phyloP scores from a whole-genome alignment of 2,113 vertebrate genomes.

The Stigmatopora argus region DNA sequence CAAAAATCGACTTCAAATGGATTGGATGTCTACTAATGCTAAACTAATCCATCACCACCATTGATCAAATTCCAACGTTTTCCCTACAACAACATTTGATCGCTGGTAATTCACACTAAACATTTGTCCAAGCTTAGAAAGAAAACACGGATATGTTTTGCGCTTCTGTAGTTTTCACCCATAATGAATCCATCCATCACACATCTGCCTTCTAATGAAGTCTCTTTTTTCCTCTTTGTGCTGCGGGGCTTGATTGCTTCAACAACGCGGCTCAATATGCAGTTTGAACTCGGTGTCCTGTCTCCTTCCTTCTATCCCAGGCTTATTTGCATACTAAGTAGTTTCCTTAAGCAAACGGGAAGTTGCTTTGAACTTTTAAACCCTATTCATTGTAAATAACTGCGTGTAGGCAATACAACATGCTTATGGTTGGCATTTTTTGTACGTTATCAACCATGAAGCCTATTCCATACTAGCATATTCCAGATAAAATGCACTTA shows the following conservation, averaged over 20 bases:
- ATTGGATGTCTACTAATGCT: too few species aligned
- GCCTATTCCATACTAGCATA: background rate
- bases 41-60: too few species aligned
- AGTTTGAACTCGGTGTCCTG: slow-evolving; percentile 9
- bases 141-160: slow-evolving; percentile 21
- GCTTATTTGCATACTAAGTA: slow-evolving; percentile 34
- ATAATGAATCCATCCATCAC: slow-evolving; percentile 48
- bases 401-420: background rate
- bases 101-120: background rate
- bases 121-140: background rate
- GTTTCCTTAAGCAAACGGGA: slow-evolving; percentile 24
- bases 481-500: slow-evolving; percentile 9
- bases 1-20: too few species aligned
- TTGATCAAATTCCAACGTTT: too few species aligned
- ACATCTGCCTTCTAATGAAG: slow-evolving; percentile 61
- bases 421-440: background rate
- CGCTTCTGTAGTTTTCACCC: slow-evolving; percentile 30
- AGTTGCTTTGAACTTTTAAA: slow-evolving; percentile 25
- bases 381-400: background rate
- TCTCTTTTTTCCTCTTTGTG: slow-evolving; percentile 17
- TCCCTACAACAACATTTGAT: too few species aligned
- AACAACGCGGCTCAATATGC: slow-evolving; percentile 4
- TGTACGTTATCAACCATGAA: background rate
- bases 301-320: slow-evolving; percentile 2
- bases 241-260: slow-evolving; percentile 47